phyloP scores from a whole-genome alignment of 2,888 invertebrate species.

The Nysson spinosus region DNA sequence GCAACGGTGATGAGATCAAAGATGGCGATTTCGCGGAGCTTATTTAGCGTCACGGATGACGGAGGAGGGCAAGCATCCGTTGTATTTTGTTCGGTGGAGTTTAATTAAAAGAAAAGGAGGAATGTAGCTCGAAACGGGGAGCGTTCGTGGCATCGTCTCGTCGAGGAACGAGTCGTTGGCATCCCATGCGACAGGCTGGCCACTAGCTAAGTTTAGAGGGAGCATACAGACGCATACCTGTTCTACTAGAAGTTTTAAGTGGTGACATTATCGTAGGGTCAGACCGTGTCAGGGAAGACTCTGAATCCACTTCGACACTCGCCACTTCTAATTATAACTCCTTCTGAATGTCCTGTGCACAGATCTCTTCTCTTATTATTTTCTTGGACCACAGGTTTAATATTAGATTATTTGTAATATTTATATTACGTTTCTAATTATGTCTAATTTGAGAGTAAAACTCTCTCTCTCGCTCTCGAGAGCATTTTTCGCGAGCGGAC shows the following conservation, averaged over 20 bases:
- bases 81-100: too few relatives aligned
- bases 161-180: constrained; percentile 46
- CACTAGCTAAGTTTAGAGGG: constrained; percentile 71
- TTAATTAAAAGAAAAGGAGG: constrained; percentile 34
- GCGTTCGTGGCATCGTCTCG: constrained; percentile 33
- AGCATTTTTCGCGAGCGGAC: too few relatives aligned
- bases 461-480: too few relatives aligned
- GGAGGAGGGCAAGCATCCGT: too few relatives aligned
- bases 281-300: constrained; percentile 63
- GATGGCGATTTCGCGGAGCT: too few relatives aligned
- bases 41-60: too few relatives aligned
- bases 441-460: too few relatives aligned
- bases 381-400: too few relatives aligned
- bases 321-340: constrained; percentile 48
- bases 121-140: constrained; percentile 39
- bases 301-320: constrained; percentile 48
- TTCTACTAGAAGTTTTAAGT: constrained; percentile 55
- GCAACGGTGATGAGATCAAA: too few relatives aligned
- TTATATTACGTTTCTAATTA: too few relatives aligned
- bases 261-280: constrained; percentile 73
- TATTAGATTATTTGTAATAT: too few relatives aligned
- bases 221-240: constrained; percentile 64
- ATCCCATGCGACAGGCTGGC: constrained; percentile 37
- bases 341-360: constrained; percentile 1
- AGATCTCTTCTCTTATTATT: too few relatives aligned